Conservation (phyloP, 2,113 vertebrate species). For the Epinephelus cyanopodus region DNA sequence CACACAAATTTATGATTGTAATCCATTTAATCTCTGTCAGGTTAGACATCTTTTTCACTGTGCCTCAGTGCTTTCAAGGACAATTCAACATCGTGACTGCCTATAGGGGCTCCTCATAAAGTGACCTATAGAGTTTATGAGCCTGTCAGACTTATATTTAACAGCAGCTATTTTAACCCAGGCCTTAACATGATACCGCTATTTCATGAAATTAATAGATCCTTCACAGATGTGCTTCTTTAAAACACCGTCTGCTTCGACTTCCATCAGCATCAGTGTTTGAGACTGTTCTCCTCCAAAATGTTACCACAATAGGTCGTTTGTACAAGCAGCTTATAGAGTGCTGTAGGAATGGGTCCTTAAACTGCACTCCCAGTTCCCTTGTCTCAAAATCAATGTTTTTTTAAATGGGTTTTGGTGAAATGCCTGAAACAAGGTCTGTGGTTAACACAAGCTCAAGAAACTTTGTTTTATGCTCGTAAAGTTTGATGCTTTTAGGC, state of each 20-base stretch:
- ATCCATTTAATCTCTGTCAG: constrained; percentile 50
- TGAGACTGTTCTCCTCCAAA: too few species aligned
- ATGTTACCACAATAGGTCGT: too few species aligned
- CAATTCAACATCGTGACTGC: constrained; percentile 46
- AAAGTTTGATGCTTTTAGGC: too few species aligned
- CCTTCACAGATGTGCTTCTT: background rate
- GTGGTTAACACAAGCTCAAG: too few species aligned
- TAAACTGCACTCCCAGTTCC: too few species aligned
- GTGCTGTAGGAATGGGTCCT: too few species aligned
- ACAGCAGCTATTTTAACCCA: constrained; percentile 25
- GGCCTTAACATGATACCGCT: constrained; percentile 22
- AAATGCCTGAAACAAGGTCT: too few species aligned
- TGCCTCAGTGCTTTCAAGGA: constrained; percentile 35
- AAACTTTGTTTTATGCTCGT: too few species aligned
- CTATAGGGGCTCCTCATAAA: constrained; percentile 20
- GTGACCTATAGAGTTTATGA: constrained; percentile 12
- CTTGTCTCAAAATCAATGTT: too few species aligned
- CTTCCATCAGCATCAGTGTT: background rate
- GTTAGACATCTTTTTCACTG: constrained; percentile 26
- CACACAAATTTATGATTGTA: constrained; percentile 45
- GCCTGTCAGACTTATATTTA: constrained; percentile 44
- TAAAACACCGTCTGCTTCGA: background rate
- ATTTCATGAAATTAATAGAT: constrained; percentile 10
- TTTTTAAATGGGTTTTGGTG: too few species aligned
- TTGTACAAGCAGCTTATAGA: too few species aligned